These are phyloP conservation scores for Diphyllodes magnificus DNA, from an alignment of 2,113 vertebrate genomes.

Conservation along the genomic window DNA sequence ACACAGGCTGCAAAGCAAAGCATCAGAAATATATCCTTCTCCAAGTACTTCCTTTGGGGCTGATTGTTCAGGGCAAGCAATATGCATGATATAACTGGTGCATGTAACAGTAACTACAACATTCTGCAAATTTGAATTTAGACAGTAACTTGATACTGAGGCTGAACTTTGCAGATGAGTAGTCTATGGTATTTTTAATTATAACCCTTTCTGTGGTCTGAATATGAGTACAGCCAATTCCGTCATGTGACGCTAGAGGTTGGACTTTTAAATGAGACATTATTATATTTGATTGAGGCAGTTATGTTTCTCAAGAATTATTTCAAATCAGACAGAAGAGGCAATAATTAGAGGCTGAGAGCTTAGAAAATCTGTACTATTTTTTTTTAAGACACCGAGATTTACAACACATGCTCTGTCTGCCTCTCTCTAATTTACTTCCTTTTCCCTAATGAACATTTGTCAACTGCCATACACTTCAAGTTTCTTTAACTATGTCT, in stretches of 20 bases:
- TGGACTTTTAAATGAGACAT: not conserved
- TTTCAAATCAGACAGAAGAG: slow-evolving; percentile 27
- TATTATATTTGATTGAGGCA: slow-evolving; percentile 8
- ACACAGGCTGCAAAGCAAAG: not conserved
- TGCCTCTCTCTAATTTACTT: slow-evolving; percentile 15
- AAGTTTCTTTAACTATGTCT: slow-evolving; percentile 11
- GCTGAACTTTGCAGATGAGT: not conserved
- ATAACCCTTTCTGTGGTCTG: not conserved
- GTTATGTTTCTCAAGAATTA: not conserved
- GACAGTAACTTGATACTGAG: not conserved
- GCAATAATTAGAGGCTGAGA: slow-evolving; percentile 23
- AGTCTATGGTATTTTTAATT: not conserved
- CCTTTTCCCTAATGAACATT: slow-evolving; percentile 28
- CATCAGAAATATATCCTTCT: not conserved
- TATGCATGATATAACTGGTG: not conserved
- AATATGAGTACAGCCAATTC: not conserved
- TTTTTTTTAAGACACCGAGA: not conserved
- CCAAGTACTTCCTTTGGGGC: not conserved
- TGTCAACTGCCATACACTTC: not conserved
- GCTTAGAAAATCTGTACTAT: not conserved
- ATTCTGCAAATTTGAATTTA: not conserved
- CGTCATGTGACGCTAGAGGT: not conserved
- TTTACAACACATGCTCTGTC: not conserved
- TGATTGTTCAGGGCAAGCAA: not conserved
- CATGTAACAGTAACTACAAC: not conserved